Evolutionary conservation across 2,113 vertebrate species (phyloP).

Genomic region (Holacanthus passer): DNA sequence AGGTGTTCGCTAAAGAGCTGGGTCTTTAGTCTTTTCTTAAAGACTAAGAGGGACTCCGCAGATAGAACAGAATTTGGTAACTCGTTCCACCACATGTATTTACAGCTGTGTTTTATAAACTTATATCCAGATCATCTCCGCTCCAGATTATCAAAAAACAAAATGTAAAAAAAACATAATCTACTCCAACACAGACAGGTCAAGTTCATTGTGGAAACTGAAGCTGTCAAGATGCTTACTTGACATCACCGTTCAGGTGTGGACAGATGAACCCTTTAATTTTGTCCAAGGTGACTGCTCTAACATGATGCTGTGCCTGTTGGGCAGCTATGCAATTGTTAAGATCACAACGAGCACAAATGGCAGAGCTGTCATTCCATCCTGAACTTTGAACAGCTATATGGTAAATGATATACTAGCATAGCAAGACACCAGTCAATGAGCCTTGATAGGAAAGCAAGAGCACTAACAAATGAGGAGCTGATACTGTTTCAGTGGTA

Average conservation of each 20-base stretch:
- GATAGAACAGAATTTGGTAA: too few relatives aligned
- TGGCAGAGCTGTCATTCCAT: neutral
- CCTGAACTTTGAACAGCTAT: conserved; percentile 28
- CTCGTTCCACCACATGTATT: too few relatives aligned
- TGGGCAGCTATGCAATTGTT: conserved; percentile 1
- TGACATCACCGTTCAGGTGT: neutral
- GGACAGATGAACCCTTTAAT: neutral
- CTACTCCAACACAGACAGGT: neutral
- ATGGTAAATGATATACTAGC: neutral
- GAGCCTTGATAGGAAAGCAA: neutral
- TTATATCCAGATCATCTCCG: too few relatives aligned
- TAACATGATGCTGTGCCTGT: neutral
- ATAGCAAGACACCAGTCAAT: neutral
- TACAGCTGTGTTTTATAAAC: too few relatives aligned
- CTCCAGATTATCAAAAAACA: neutral
- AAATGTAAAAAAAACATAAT: neutral
- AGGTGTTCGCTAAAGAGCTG: too few relatives aligned
- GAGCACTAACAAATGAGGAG: conserved; percentile 15
- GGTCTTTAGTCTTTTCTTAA: too few relatives aligned
- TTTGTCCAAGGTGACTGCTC: neutral
- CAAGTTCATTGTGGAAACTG: neutral
- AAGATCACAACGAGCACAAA: conserved; percentile 2
- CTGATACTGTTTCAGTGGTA: neutral
- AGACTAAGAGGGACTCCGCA: too few relatives aligned
- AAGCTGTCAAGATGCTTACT: neutral